Conservation (phyloP, 1,140 invertebrate genomes). For the Eurosta solidaginis region DNA sequence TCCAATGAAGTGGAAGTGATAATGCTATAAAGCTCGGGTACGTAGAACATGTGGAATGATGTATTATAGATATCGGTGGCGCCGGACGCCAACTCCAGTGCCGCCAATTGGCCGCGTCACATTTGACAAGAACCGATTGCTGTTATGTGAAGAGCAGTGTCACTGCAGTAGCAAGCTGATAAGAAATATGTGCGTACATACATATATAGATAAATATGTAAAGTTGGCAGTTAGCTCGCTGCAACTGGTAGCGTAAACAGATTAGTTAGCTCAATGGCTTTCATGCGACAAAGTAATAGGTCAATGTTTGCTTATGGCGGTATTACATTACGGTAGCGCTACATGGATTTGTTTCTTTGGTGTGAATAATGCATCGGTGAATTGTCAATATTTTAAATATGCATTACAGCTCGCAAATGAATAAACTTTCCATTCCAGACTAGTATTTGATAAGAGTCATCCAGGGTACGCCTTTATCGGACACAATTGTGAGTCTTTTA, state of each 20-base stretch:
- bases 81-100: conserved; percentile 53
- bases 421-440: too few species aligned
- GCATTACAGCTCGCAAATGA: too few species aligned
- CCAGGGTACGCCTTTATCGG: too few species aligned
- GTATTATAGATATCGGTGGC: conserved; percentile 50
- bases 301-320: background rate
- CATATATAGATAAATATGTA: background rate
- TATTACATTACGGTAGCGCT: background rate
- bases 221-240: background rate
- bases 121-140: conserved; percentile 50
- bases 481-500: too few species aligned
- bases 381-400: conserved; percentile 17
- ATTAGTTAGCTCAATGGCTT: background rate
- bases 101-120: conserved; percentile 58
- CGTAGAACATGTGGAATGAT: conserved; percentile 52
- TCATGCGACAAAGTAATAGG: background rate
- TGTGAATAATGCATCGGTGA: background rate
- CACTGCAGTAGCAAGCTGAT: background rate
- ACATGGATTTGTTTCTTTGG: background rate
- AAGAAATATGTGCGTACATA: background rate
- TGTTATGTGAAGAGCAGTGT: background rate
- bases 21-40: conserved; percentile 49
- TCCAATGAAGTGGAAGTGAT: conserved; percentile 56
- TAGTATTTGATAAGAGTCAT: too few species aligned
- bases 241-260: conserved; percentile 10